A percentile compares a stretch with the other conserved stretches of the same genome.
phyloP scores from a whole-genome alignment of 2,113 vertebrate genomes.

The Sminthopsis crassicaudata region DNA sequence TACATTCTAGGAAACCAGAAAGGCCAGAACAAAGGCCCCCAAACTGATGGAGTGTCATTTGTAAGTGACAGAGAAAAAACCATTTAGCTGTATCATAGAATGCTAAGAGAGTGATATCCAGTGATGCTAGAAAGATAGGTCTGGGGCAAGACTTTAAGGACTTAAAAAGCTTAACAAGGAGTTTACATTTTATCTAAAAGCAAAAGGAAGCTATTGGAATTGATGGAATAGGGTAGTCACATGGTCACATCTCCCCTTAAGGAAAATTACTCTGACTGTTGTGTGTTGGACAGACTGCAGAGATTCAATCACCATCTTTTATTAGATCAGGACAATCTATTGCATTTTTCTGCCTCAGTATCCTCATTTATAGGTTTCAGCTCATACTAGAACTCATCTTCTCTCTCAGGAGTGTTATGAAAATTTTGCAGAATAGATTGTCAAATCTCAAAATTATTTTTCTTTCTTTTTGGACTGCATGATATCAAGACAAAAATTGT shows the following conservation, averaged over 20 bases:
- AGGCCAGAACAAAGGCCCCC: not conserved
- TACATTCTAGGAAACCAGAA: not conserved
- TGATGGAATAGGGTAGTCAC: not conserved
- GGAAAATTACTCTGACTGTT: not conserved
- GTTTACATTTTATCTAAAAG: not conserved
- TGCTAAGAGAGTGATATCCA: not conserved
- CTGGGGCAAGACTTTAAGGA: not conserved
- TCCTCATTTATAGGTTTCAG: not conserved
- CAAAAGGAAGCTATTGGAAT: not conserved
- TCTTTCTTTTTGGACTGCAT: not conserved
- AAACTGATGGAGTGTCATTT: not conserved
- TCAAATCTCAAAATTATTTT: not conserved
- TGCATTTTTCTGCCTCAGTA: not conserved
- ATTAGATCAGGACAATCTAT: not conserved
- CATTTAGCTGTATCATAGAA: not conserved
- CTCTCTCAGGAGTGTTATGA: not conserved
- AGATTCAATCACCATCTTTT: not conserved
- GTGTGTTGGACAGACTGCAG: not conserved
- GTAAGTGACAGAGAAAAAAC: not conserved
- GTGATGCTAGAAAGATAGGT: not conserved
- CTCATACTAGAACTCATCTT: not conserved
- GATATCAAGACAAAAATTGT: not conserved
- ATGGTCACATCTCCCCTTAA: not conserved
- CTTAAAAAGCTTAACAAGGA: not conserved
- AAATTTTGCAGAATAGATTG: not conserved